These are phyloP conservation scores for Ichneumoninae sp. DNA, from an alignment of 2,888 invertebrate genomes.

Conservation along the genomic window DNA sequence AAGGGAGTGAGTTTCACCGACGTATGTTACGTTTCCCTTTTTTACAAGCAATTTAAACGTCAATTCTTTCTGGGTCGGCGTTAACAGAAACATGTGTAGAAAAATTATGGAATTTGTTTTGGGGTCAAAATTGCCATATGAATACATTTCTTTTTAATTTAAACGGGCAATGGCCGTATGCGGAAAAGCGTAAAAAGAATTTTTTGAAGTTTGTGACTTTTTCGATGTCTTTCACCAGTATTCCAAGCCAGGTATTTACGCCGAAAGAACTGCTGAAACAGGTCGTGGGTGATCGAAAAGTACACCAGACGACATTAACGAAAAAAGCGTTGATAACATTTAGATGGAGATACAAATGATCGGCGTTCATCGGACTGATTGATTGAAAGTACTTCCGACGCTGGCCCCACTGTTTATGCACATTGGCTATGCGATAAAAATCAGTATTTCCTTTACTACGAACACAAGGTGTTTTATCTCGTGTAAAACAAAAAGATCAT, in stretches of 20 bases:
- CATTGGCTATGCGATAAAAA: too few relatives aligned
- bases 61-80: not conserved
- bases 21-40: not conserved
- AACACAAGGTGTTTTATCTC: too few relatives aligned
- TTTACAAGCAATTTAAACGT: constrained; percentile 9
- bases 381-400: too few relatives aligned
- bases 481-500: too few relatives aligned
- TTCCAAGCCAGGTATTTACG: constrained; percentile 32
- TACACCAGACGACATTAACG: too few relatives aligned
- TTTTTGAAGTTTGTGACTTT: not conserved
- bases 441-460: too few relatives aligned
- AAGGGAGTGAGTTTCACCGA: not conserved
- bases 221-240: not conserved
- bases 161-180: constrained; percentile 7
- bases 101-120: not conserved
- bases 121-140: not conserved
- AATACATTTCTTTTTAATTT: not conserved
- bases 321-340: too few relatives aligned
- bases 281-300: too few relatives aligned
- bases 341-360: too few relatives aligned
- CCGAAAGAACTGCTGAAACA: not conserved
- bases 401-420: too few relatives aligned
- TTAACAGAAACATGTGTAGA: not conserved
- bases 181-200: not conserved
- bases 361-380: too few relatives aligned